A percentile compares a stretch with the other conserved stretches of the same genome.
Conservation (phyloP, 2,113 vertebrate species). For the Leptobrachium leishanense region DNA sequence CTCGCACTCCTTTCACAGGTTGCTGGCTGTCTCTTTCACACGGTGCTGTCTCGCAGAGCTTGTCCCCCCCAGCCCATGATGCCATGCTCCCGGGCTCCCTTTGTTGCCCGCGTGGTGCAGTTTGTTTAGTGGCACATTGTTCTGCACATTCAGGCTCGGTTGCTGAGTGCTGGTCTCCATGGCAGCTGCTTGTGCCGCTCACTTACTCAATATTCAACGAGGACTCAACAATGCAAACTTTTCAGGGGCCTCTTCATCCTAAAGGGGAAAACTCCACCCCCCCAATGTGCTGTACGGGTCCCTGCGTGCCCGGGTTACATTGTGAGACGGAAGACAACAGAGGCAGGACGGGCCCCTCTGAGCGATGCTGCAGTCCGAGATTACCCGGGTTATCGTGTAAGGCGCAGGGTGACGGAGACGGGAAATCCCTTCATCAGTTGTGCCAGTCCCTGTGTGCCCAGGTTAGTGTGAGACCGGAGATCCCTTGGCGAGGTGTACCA, state of each 20-base stretch:
- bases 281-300: neutral
- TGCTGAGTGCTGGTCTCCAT: slow-evolving; percentile 50
- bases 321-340: neutral
- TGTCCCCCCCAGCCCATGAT: neutral
- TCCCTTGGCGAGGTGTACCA: neutral
- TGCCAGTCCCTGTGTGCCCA: neutral
- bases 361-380: no score
- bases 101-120: neutral
- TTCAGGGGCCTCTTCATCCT: slow-evolving; percentile 27
- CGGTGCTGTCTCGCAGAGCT: neutral
- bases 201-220: slow-evolving; percentile 48
- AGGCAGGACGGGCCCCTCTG: neutral
- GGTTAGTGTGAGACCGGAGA: neutral
- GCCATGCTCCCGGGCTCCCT: neutral
- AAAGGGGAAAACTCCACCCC: slow-evolving; percentile 4
- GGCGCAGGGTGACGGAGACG: neutral
- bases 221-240: slow-evolving; percentile 31
- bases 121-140: slow-evolving; percentile 8
- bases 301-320: neutral
- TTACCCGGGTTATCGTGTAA: no score
- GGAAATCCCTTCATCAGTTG: neutral
- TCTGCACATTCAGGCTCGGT: slow-evolving; percentile 44
- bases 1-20: neutral
- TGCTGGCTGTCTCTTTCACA: neutral
- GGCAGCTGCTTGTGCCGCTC: slow-evolving; percentile 47